phyloP scores from a whole-genome alignment of 2,888 invertebrate species.

The Harpagoxenus sublaevis region DNA sequence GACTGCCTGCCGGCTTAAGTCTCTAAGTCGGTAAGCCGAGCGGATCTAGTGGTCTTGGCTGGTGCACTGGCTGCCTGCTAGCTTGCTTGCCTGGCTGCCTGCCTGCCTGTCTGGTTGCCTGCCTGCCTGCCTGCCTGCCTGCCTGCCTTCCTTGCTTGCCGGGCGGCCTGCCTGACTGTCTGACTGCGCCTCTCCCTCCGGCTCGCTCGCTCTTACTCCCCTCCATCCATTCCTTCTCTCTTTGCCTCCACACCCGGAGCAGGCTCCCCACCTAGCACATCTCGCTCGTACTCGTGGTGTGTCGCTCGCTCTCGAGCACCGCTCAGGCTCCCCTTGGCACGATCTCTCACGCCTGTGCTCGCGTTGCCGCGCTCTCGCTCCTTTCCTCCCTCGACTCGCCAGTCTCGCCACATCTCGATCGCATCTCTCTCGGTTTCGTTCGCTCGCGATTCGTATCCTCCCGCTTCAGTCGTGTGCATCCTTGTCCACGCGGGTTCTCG shows the following conservation, averaged over 20 bases:
- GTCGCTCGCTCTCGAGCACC: conserved; percentile 36
- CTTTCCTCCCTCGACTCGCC: conserved; percentile 37
- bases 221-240: conserved; percentile 75
- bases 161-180: conserved; percentile 84
- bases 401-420: background rate
- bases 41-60: conserved; percentile 85
- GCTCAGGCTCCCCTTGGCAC: conserved; percentile 35
- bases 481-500: conserved; percentile 23
- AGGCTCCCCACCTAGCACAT: conserved; percentile 65
- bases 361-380: conserved; percentile 35
- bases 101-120: conserved; percentile 81
- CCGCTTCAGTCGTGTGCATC: conserved; percentile 25
- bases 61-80: conserved; percentile 86
- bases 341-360: conserved; percentile 62
- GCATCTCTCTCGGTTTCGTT: conserved; percentile 6
- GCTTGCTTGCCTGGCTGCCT: conserved; percentile 85
- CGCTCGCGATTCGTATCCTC: background rate
- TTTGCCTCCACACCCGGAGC: conserved; percentile 75
- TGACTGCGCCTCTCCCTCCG: conserved; percentile 83
- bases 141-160: conserved; percentile 81
- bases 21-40: conserved; percentile 85
- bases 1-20: conserved; percentile 85
- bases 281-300: conserved; percentile 72
- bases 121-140: conserved; percentile 79
- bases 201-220: conserved; percentile 78